Conservation (phyloP, 2,888 invertebrate genomes). For the Pheosia tremula region DNA sequence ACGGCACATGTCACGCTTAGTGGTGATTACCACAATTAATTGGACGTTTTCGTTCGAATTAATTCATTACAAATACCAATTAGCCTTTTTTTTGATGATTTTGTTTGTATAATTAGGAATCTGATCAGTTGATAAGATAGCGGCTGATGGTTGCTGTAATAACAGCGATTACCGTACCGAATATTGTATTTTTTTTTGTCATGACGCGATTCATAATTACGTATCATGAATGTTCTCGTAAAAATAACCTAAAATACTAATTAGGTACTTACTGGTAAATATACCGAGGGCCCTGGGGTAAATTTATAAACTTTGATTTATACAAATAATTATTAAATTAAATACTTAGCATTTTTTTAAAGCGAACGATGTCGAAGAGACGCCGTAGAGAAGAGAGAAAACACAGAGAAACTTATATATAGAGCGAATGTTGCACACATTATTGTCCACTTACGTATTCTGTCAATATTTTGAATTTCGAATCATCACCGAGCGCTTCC, state of each 20-base stretch:
- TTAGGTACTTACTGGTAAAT: too few species aligned
- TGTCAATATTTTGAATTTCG: too few species aligned
- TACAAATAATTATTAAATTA: too few species aligned
- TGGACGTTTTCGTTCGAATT: slow-evolving; percentile 52
- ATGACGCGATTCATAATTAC: not conserved
- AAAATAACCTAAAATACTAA: too few species aligned
- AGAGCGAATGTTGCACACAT: too few species aligned
- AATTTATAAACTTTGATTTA: too few species aligned
- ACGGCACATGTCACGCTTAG: slow-evolving; percentile 52
- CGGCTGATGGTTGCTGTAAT: slow-evolving; percentile 14
- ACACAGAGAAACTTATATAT: too few species aligned
- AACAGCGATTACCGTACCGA: slow-evolving; percentile 12
- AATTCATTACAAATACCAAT: slow-evolving; percentile 49
- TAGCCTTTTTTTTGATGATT: slow-evolving; percentile 33
- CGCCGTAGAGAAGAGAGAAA: too few species aligned
- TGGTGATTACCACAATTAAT: slow-evolving; percentile 56
- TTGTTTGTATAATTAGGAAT: slow-evolving; percentile 39
- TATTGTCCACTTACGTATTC: too few species aligned
- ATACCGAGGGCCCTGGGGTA: too few species aligned
- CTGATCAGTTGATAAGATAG: slow-evolving; percentile 35
- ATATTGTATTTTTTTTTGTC: not conserved
- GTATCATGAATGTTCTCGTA: not conserved
- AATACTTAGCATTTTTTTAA: too few species aligned
- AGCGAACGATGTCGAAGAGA: too few species aligned
- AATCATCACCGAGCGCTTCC: slow-evolving; percentile 11